phyloP scores from a whole-genome alignment of 2,888 invertebrate genomes.

The Drosophila picticornis region DNA sequence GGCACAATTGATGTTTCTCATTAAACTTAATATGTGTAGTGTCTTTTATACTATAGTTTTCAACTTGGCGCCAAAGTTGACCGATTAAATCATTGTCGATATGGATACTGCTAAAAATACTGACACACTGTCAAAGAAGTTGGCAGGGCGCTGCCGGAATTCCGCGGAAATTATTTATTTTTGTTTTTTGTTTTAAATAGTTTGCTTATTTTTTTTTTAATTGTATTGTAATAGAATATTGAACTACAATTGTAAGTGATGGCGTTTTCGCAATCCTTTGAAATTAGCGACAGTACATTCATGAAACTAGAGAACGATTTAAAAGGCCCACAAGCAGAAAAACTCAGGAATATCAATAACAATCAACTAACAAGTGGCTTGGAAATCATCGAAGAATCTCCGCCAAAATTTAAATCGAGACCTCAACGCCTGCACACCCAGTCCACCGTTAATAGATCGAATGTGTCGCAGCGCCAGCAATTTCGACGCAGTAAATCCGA shows the following conservation, averaged over 20 bases:
- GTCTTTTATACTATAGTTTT: background rate
- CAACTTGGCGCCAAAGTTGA: background rate
- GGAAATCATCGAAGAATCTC: slow-evolving; percentile 82
- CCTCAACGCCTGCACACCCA: slow-evolving; percentile 29
- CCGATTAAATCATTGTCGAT: background rate
- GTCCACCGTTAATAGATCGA: slow-evolving; percentile 13
- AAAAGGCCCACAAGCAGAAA: slow-evolving; percentile 51
- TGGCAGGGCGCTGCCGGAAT: slow-evolving; percentile 30
- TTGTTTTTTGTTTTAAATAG: slow-evolving; percentile 25
- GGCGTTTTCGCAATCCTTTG: slow-evolving; percentile 84
- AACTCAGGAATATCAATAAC: slow-evolving; percentile 10
- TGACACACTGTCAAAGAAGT: background rate
- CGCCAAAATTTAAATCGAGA: slow-evolving; percentile 52
- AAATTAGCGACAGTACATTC: slow-evolving; percentile 83
- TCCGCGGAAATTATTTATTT: slow-evolving; percentile 31
- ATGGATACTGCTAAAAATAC: slow-evolving; percentile 4
- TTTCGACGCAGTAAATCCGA: slow-evolving; percentile 52
- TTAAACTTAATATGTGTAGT: background rate
- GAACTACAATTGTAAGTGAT: slow-evolving; percentile 46
- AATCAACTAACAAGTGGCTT: slow-evolving; percentile 31
- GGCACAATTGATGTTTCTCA: too few species aligned
- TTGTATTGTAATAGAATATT: slow-evolving; percentile 16
- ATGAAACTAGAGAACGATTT: slow-evolving; percentile 79
- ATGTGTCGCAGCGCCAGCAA: slow-evolving; percentile 27
- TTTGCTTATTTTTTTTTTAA: background rate